phyloP scores from a whole-genome alignment of 1,140 invertebrate genomes.

The Leptopilina clavipes region DNA sequence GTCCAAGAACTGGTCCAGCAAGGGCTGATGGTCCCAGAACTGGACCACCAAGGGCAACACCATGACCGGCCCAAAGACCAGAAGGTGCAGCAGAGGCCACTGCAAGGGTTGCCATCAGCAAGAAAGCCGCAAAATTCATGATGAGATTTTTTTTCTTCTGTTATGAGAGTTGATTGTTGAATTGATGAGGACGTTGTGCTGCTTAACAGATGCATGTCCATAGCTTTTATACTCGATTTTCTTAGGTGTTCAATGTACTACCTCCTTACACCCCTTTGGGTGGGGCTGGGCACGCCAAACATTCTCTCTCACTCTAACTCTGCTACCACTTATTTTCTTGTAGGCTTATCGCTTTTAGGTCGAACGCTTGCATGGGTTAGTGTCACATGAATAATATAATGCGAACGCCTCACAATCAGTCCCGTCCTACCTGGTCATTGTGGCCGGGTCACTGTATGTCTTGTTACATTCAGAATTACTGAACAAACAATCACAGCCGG shows the following conservation, averaged over 20 bases:
- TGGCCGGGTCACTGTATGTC: conserved; percentile 50
- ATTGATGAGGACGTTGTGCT: conserved; percentile 61
- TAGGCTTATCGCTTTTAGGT: conserved; percentile 64
- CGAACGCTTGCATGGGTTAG: conserved; percentile 47
- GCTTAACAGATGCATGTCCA: conserved; percentile 47
- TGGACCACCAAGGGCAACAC: conserved; percentile 61
- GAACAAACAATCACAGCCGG: conserved; percentile 32
- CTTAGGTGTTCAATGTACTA: conserved; percentile 47
- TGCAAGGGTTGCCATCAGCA: conserved; percentile 62
- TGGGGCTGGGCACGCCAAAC: conserved; percentile 69
- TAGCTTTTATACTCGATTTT: conserved; percentile 67
- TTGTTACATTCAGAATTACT: conserved; percentile 39
- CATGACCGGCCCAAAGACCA: conserved; percentile 56
- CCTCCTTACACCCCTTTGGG: conserved; percentile 65
- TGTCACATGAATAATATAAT: conserved; percentile 50
- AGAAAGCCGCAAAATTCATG: conserved; percentile 63
- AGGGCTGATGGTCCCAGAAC: conserved; percentile 62
- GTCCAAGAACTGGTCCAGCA: conserved; percentile 61
- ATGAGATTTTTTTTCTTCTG: conserved; percentile 37
- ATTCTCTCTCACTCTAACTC: conserved; percentile 59
- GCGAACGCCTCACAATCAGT: conserved; percentile 54
- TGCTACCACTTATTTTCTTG: conserved; percentile 49
- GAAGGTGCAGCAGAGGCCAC: conserved; percentile 64
- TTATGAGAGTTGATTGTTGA: conserved; percentile 1
- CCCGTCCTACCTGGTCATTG: conserved; percentile 46